These are phyloP conservation scores for Syngnathus floridae DNA, from an alignment of 2,113 vertebrate species.

Conservation along the genomic window DNA sequence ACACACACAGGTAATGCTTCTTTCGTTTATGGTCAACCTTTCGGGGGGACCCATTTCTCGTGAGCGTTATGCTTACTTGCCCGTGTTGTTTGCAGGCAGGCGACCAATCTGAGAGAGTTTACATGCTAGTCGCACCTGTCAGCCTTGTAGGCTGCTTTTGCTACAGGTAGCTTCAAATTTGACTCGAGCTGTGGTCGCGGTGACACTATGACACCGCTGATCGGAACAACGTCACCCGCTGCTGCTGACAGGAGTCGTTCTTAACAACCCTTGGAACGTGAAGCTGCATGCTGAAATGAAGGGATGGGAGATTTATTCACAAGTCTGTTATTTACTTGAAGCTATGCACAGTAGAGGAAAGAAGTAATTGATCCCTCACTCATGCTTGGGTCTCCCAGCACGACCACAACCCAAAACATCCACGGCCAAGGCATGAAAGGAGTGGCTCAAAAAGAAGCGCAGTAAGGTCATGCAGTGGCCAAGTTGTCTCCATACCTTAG, in stretches of 20 bases:
- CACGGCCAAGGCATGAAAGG: no score
- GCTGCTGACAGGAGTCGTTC: background rate
- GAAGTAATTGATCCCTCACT: no score
- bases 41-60: background rate
- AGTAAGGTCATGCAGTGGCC: no score
- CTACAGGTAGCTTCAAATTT: background rate
- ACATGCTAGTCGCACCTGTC: slow-evolving; percentile 1
- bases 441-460: no score
- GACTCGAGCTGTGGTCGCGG: background rate
- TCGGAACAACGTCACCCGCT: background rate
- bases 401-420: no score
- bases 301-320: background rate
- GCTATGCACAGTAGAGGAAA: no score
- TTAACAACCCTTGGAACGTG: background rate
- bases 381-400: no score
- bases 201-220: background rate
- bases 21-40: background rate
- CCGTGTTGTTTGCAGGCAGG: background rate
- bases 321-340: background rate
- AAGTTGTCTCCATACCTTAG: no score
- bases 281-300: background rate
- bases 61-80: background rate
- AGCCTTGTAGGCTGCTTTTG: background rate
- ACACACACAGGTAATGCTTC: slow-evolving; percentile 44
- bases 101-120: background rate